Percentiles rank a stretch among this genome's conserved stretches.
phyloP scores from a whole-genome alignment of 2,113 vertebrate genomes.

The Laticauda colubrina region DNA sequence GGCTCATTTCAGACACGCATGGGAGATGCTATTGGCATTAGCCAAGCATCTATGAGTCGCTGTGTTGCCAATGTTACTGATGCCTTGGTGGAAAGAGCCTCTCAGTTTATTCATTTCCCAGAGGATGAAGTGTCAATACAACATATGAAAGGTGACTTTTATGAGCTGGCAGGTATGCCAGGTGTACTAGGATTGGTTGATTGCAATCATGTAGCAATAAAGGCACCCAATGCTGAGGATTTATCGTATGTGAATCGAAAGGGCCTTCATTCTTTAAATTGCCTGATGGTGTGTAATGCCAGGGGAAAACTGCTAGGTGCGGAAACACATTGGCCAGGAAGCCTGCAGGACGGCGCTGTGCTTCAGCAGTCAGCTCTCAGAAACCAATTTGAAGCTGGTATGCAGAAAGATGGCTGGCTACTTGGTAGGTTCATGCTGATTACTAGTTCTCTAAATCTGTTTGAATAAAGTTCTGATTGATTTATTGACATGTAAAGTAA shows the following conservation, averaged over 20 bases:
- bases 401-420: constrained; percentile 83
- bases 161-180: constrained; percentile 86
- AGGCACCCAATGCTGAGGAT: constrained; percentile 93
- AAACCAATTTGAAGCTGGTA: constrained; percentile 75
- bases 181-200: constrained; percentile 88
- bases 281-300: constrained; percentile 88
- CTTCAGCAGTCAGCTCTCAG: constrained; percentile 81
- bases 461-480: neutral
- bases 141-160: constrained; percentile 85
- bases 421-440: constrained; percentile 79
- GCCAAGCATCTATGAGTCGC: constrained; percentile 96
- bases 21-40: constrained; percentile 95
- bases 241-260: constrained; percentile 89
- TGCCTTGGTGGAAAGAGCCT: constrained; percentile 87
- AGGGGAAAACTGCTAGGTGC: constrained; percentile 85
- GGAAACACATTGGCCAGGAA: constrained; percentile 90
- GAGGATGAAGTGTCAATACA: constrained; percentile 77
- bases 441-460: neutral
- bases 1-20: constrained; percentile 96
- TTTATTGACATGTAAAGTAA: neutral
- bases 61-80: constrained; percentile 94
- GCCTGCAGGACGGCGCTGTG: constrained; percentile 76
- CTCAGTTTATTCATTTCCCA: constrained; percentile 83
- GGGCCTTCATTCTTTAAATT: constrained; percentile 93
- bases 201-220: constrained; percentile 90